These are phyloP conservation scores for Ameiurus melas DNA, from an alignment of 2,113 vertebrate genomes.

Conservation along the genomic window DNA sequence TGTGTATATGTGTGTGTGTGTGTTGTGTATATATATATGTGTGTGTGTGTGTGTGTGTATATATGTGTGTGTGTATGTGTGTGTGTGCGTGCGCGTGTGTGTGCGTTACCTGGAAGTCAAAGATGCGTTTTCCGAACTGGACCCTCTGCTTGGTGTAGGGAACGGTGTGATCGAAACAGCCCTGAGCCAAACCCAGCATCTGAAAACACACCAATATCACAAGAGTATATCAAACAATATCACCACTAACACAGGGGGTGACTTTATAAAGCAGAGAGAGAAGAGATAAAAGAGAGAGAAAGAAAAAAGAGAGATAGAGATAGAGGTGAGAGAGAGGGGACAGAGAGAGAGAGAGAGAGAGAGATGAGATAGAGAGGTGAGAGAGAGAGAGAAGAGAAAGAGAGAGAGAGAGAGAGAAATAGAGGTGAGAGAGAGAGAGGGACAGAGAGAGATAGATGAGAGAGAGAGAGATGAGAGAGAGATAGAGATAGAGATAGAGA, in stretches of 20 bases:
- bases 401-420: background rate
- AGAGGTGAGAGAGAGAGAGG: no score
- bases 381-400: background rate
- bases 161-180: conserved; percentile 88
- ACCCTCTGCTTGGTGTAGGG: conserved; percentile 89
- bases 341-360: background rate
- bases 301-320: no score
- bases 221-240: no score
- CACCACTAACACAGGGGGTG: background rate
- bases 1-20: no score
- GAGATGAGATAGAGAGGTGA: no score
- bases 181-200: conserved; percentile 95
- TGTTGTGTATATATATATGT: no score
- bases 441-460: no score
- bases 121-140: conserved; percentile 89
- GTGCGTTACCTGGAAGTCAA: conserved; percentile 90
- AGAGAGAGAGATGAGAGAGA: no score
- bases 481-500: background rate
- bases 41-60: background rate
- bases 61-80: background rate
- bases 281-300: no score
- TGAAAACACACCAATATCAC: conserved; percentile 64
- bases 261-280: no score
- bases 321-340: background rate
- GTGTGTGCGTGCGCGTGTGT: conserved; percentile 2